Evolutionary conservation across 2,113 vertebrate species (phyloP).

Genomic region (Andinoacara biseriatus): DNA sequence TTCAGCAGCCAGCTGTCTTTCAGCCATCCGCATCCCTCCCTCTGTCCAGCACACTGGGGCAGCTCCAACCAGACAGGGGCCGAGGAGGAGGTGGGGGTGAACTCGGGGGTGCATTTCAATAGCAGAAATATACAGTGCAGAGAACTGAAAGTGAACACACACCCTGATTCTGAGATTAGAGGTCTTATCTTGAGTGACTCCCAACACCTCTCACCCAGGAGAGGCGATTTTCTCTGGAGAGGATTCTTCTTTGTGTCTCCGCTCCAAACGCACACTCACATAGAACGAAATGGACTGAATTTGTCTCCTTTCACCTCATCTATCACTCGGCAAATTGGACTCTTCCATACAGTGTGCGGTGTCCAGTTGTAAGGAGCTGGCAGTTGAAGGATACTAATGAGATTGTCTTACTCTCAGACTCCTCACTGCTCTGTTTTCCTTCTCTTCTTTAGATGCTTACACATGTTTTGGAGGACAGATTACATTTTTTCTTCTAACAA

Average conservation of each 20-base stretch:
- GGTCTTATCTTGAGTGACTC: constrained; percentile 16
- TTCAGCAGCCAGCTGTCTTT: constrained; percentile 32
- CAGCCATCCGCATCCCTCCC: background rate
- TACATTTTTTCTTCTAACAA: background rate
- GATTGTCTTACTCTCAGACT: background rate
- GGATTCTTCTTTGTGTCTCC: background rate
- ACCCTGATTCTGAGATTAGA: background rate
- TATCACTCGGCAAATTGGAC: constrained; percentile 36
- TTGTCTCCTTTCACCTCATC: constrained; percentile 42
- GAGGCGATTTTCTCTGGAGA: constrained; percentile 25
- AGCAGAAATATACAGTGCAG: background rate
- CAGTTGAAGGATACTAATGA: constrained; percentile 31
- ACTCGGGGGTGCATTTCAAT: background rate
- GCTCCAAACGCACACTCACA: background rate
- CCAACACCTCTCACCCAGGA: constrained; percentile 21
- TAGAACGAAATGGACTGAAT: background rate
- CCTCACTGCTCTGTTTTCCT: background rate
- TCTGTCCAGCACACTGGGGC: background rate
- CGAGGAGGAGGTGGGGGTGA: too few relatives aligned
- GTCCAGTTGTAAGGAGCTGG: constrained; percentile 31
- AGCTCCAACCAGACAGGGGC: background rate
- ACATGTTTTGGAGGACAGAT: background rate
- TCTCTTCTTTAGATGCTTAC: background rate
- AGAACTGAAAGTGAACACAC: background rate
- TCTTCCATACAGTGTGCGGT: background rate